Evolutionary conservation across 2,888 invertebrate species (phyloP).

Genomic region (Glyphotaelius pellucidus): DNA sequence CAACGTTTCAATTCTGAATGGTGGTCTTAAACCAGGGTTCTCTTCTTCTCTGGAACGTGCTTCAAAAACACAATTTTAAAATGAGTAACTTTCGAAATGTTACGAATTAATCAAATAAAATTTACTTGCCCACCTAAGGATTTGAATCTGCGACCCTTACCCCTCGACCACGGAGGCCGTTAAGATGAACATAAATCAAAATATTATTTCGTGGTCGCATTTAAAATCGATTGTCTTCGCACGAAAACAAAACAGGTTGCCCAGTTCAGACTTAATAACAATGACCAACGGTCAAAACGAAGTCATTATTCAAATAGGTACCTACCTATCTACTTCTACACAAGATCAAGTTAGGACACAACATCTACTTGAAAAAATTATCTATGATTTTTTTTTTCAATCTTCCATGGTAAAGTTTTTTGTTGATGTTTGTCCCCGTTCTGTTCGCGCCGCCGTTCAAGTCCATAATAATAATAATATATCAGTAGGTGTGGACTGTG

Average conservation of each 20-base stretch:
- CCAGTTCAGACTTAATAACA: neutral
- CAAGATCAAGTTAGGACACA: neutral
- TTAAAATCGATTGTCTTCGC: neutral
- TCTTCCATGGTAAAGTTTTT: neutral
- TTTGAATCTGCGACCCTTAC: no score
- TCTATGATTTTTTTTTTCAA: neutral
- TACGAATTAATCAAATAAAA: no score
- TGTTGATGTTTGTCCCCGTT: neutral
- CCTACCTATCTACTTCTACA: neutral
- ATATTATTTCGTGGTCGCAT: neutral
- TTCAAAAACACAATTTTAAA: no score
- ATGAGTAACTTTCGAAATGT: no score
- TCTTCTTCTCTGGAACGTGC: no score
- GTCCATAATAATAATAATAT: neutral
- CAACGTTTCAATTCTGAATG: no score
- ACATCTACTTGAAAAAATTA: neutral
- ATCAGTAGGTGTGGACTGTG: conserved; percentile 2
- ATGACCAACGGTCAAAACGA: neutral
- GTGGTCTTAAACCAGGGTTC: no score
- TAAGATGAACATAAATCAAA: neutral
- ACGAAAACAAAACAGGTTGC: neutral
- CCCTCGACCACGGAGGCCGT: no score
- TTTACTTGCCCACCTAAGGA: no score
- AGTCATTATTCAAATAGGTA: neutral
- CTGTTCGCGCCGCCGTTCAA: neutral